Evolutionary conservation across 2,113 vertebrate genomes (phyloP).

Genomic region (Pogona vitticeps): DNA sequence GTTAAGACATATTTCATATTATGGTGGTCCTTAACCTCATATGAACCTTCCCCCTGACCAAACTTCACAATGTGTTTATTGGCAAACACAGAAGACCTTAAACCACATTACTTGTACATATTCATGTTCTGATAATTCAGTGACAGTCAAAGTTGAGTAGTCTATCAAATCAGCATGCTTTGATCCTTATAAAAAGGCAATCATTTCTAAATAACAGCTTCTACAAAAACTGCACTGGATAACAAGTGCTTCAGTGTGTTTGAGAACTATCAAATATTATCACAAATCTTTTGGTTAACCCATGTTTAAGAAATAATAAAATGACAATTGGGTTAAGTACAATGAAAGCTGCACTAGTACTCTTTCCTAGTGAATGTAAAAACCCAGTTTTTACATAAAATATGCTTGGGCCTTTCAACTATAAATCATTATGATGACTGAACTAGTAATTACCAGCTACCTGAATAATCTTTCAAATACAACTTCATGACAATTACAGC

Average conservation of each 20-base stretch:
- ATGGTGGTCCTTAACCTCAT: neutral
- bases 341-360: conserved; percentile 1
- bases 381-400: neutral
- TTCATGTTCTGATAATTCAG: neutral
- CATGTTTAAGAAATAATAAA: neutral
- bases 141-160: neutral
- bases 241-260: neutral
- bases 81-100: conserved; percentile 4
- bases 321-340: neutral
- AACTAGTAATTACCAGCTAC: neutral
- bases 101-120: neutral
- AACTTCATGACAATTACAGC: conserved; percentile 1
- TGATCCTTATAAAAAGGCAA: neutral
- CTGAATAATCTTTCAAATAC: neutral
- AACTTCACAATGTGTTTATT: neutral
- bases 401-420: conserved; percentile 28
- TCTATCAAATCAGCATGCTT: neutral
- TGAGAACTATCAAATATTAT: neutral
- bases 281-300: neutral
- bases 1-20: neutral
- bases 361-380: conserved; percentile 18
- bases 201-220: neutral
- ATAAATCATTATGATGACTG: conserved; percentile 33
- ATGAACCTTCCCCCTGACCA: neutral
- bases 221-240: neutral